phyloP scores from a whole-genome alignment of 2,113 vertebrate genomes.

The Ahaetulla prasina region DNA sequence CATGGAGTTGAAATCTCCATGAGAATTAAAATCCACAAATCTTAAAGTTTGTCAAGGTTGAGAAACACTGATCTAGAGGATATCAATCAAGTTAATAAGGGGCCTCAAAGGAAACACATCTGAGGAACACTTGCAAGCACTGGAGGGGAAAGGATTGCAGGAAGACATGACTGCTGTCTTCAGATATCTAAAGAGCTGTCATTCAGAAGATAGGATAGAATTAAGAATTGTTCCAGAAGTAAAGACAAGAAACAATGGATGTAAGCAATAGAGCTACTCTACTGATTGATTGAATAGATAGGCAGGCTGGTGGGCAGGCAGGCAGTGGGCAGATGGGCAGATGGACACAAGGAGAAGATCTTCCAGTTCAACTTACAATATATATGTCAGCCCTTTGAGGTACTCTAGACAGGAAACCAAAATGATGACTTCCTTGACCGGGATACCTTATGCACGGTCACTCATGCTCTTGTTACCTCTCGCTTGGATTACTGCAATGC shows the following conservation, averaged over 20 bases:
- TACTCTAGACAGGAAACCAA: not conserved
- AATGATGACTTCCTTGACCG: not conserved
- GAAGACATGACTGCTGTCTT: not conserved
- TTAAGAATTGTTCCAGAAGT: not conserved
- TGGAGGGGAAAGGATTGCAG: not conserved
- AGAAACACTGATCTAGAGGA: not conserved
- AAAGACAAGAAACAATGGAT: not conserved
- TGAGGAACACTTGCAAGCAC: not conserved
- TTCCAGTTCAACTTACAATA: not conserved
- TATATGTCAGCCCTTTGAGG: not conserved
- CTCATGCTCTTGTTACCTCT: no score
- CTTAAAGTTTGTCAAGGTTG: not conserved
- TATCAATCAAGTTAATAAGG: not conserved
- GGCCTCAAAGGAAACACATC: not conserved
- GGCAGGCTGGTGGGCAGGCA: no score
- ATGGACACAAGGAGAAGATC: not conserved
- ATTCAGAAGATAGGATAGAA: not conserved
- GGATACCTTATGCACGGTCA: no score
- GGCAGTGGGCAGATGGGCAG: no score
- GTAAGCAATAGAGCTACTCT: not conserved
- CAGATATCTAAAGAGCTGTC: not conserved
- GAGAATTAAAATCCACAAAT: not conserved
- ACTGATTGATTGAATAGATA: not conserved
- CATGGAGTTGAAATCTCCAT: not conserved
- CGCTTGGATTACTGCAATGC: no score